These are phyloP conservation scores for Chelonus formosanus DNA, from an alignment of 2,888 invertebrate genomes.

Conservation along the genomic window DNA sequence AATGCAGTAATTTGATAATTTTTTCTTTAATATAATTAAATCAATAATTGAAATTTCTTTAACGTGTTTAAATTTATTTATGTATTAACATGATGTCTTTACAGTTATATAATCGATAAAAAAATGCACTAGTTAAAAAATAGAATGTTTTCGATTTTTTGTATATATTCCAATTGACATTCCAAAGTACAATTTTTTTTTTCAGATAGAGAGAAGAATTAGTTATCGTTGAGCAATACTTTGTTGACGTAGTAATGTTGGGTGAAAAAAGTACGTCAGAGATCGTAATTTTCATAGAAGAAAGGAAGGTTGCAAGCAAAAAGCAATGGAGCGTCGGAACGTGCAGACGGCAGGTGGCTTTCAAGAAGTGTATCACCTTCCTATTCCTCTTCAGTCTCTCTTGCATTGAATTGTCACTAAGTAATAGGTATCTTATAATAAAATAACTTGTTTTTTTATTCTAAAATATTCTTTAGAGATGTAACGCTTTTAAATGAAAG, in stretches of 20 bases:
- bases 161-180: background rate
- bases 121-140: too few species aligned
- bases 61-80: too few species aligned
- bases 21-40: too few species aligned
- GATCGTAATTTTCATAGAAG: slow-evolving; percentile 34
- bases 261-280: slow-evolving; percentile 25
- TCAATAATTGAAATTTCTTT: too few species aligned
- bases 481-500: too few species aligned
- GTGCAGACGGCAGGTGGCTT: slow-evolving; percentile 45
- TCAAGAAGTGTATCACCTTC: slow-evolving; percentile 30
- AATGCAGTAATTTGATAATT: too few species aligned
- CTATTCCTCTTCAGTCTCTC: background rate
- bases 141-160: too few species aligned
- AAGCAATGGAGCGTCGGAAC: slow-evolving; percentile 37
- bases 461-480: too few species aligned
- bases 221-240: slow-evolving; percentile 10
- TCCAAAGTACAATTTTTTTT: background rate
- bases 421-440: background rate
- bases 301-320: slow-evolving; percentile 30
- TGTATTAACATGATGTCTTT: too few species aligned
- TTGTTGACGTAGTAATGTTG: slow-evolving; percentile 16
- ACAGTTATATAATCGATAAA: too few species aligned
- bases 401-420: background rate
- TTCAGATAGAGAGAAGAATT: background rate
- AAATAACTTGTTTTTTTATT: too few species aligned